Percentiles rank a stretch among this genome's conserved stretches.
Conservation (phyloP, 2,113 vertebrate species). For the Mandrillus leucophaeus region DNA sequence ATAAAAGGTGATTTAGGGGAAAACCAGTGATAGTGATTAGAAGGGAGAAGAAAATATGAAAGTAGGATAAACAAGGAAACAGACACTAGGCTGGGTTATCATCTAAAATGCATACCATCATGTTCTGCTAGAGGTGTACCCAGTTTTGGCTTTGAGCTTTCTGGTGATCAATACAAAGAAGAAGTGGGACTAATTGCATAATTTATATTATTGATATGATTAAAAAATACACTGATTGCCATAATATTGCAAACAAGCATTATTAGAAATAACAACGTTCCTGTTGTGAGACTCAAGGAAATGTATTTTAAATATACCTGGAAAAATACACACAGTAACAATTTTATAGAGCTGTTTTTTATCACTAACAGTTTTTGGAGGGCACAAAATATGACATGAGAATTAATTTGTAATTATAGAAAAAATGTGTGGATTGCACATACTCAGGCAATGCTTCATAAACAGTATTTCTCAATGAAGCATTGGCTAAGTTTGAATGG, state of each 20-base stretch:
- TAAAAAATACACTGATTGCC: neutral
- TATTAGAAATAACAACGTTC: neutral
- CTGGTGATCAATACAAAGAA: neutral
- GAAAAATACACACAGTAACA: neutral
- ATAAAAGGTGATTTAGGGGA: neutral
- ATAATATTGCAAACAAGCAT: neutral
- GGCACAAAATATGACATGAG: neutral
- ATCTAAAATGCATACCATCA: neutral
- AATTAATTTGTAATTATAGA: neutral
- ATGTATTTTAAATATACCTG: neutral
- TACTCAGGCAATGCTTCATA: neutral
- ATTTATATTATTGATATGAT: neutral
- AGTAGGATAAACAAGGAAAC: neutral
- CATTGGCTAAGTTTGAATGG: neutral
- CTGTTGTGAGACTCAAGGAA: neutral
- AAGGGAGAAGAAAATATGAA: neutral
- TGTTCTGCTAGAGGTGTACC: neutral
- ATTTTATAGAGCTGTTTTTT: neutral
- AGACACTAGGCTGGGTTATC: neutral
- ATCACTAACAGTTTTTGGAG: neutral
- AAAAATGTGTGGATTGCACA: neutral
- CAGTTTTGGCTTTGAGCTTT: neutral
- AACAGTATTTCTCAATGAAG: neutral
- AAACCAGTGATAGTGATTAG: neutral
- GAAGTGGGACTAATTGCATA: neutral